phyloP scores from a whole-genome alignment of 2,888 invertebrate species.

The Xiphydria camelus region DNA sequence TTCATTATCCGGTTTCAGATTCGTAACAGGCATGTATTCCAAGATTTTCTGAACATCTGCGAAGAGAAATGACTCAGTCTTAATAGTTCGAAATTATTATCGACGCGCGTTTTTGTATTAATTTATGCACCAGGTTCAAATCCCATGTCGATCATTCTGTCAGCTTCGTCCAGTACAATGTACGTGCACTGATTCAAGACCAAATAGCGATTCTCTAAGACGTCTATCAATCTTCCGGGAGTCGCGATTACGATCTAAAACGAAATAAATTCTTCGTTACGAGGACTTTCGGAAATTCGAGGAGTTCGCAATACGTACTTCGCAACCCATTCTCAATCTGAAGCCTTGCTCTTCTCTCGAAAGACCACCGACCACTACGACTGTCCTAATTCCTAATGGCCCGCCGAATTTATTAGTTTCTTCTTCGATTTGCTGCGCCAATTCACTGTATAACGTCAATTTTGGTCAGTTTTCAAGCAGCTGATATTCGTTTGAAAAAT shows the following conservation, averaged over 20 bases:
- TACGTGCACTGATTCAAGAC: slow-evolving; percentile 98
- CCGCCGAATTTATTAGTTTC: slow-evolving; percentile 97
- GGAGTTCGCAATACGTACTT: slow-evolving; percentile 62
- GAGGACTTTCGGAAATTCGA: neutral
- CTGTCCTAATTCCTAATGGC: slow-evolving; percentile 89
- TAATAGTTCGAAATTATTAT: neutral
- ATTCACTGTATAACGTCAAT: slow-evolving; percentile 65
- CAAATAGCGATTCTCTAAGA: slow-evolving; percentile 95
- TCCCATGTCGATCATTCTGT: slow-evolving; percentile 99
- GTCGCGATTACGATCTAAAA: slow-evolving; percentile 95
- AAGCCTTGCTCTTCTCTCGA: slow-evolving; percentile 99
- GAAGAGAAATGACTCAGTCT: slow-evolving; percentile 10
- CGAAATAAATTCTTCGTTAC: slow-evolving; percentile 2
- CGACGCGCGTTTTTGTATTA: slow-evolving; percentile 1
- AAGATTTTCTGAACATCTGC: slow-evolving; percentile 93
- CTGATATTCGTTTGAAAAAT: too few species aligned
- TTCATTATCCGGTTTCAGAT: slow-evolving; percentile 96
- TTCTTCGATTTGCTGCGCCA: slow-evolving; percentile 99
- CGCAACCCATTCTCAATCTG: slow-evolving; percentile 93
- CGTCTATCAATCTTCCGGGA: slow-evolving; percentile 98
- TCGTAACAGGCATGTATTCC: slow-evolving; percentile 97
- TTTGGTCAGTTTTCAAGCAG: too few species aligned
- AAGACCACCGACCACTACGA: slow-evolving; percentile 96
- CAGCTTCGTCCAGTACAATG: slow-evolving; percentile 94
- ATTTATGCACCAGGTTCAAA: slow-evolving; percentile 78